Conservation (phyloP, 2,113 vertebrate genomes). For the Oreochromis tanganicae region DNA sequence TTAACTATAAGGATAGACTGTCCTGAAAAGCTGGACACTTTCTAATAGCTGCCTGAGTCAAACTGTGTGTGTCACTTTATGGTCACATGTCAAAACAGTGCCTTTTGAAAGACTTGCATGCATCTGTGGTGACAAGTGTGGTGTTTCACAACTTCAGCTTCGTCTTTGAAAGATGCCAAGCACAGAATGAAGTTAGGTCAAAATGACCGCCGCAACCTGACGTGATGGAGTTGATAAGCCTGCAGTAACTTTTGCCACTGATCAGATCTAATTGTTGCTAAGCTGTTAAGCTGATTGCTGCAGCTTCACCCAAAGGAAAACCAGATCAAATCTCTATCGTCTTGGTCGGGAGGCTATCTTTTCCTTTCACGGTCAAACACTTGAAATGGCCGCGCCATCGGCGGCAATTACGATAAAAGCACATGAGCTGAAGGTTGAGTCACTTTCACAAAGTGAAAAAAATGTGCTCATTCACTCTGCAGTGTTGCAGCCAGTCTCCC, state of each 20-base stretch:
- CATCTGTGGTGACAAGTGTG: background rate
- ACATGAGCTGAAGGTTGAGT: background rate
- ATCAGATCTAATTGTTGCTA: constrained; percentile 30
- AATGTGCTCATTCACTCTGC: constrained; percentile 17
- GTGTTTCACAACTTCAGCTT: background rate
- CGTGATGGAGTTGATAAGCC: background rate
- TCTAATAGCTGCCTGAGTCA: background rate
- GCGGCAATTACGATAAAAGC: background rate
- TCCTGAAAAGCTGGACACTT: background rate
- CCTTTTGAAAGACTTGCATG: background rate
- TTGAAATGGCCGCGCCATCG: background rate
- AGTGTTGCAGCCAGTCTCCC: background rate
- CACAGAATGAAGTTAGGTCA: background rate
- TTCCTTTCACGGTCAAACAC: background rate
- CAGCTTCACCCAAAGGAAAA: constrained; percentile 18
- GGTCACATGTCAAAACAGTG: background rate
- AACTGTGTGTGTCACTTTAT: background rate
- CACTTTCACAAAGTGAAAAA: background rate
- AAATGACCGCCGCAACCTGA: background rate
- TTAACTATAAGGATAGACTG: constrained; percentile 46
- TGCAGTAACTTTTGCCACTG: constrained; percentile 1
- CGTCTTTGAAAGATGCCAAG: background rate
- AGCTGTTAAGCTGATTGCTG: constrained; percentile 23
- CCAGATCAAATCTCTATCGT: constrained; percentile 4
- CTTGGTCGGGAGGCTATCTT: background rate